These are phyloP conservation scores for Noctuana brunneofusca DNA, from an alignment of 2,888 invertebrate species.

Conservation along the genomic window DNA sequence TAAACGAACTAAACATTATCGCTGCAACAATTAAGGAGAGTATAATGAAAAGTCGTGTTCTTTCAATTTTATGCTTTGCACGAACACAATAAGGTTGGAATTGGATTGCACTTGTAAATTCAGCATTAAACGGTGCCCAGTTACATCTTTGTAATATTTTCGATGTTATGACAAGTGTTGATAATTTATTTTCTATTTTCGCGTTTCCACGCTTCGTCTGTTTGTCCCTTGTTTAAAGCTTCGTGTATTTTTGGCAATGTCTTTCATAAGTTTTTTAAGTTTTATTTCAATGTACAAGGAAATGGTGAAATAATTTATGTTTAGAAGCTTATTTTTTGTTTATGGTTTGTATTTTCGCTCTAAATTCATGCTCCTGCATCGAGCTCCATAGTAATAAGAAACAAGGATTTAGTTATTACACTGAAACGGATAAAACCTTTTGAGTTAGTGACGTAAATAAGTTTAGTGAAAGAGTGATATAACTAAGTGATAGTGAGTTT, in stretches of 20 bases:
- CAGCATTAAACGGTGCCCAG: conserved; percentile 59
- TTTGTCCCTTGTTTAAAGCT: conserved; percentile 9
- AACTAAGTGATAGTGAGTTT: no score
- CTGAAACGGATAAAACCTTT: no score
- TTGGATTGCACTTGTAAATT: conserved; percentile 43
- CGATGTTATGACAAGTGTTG: conserved; percentile 72
- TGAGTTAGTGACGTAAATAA: no score
- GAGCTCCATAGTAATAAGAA: no score
- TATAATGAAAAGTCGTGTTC: conserved; percentile 56
- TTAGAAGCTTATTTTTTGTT: not conserved
- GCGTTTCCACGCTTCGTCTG: conserved; percentile 39
- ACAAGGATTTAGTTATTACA: no score
- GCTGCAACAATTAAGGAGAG: conserved; percentile 73
- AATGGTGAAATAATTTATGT: not conserved
- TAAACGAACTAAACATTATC: conserved; percentile 72
- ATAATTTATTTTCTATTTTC: conserved; percentile 61
- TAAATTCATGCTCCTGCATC: not conserved
- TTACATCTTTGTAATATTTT: conserved; percentile 72
- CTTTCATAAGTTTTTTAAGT: not conserved
- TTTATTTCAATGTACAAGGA: not conserved
- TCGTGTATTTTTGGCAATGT: not conserved
- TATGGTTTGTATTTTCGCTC: not conserved
- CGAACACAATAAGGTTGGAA: conserved; percentile 43
- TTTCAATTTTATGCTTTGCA: conserved; percentile 37
- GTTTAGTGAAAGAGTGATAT: no score